Base-by-base conservation (phyloP, 1,140 invertebrate genomes). In the Hycleus phaleratus region DNA sequence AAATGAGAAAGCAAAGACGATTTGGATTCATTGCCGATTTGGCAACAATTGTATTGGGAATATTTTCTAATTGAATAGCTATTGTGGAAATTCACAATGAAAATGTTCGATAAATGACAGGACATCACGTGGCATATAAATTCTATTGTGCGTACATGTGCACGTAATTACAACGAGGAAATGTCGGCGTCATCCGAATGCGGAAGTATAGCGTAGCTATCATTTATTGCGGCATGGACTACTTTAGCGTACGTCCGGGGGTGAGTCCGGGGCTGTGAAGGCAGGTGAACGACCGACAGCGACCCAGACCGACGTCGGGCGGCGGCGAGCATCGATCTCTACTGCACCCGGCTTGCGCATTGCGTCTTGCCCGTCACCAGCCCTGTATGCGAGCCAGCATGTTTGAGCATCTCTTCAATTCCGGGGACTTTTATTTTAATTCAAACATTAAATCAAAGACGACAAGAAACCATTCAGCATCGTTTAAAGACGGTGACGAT, bases 251-350 rank as follows among this genome's bases (percentile, higher is more conserved):
- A 38, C 45, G 52, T 55, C 38, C 42, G 45, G 52, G 52, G 52
- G 45, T 42, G 57, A 12, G 10, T 55, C 57, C 59, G 26, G 62
- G 66, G 66, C 62, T 64, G 18, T 18, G 61, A 58, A 58, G 64
- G 49, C 66, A 65, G 67, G 67, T 69, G 65, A 67, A 69, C 60
- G 67, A 69, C 65, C 67, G 56, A 46, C 48, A 60, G 58, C 65
- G 65, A 69, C 67, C 67, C 65, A 69, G 65, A 67, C 67, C 67
- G 67, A 64, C 63, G 67, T 57, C 63, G 62, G 59, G 60, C 60
- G 63, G 51, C 63, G 63, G 49, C 52, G 57, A 56, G 46, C 57
- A 64, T 64, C 62, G 62, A 66, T 66, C 65, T 60, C 38, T 54
- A 50, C 58, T 61, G 62, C 64, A 65, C 62, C 59, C 62, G 61